phyloP scores from a whole-genome alignment of 2,888 invertebrate species.

The Steinernema carpocapsae region DNA sequence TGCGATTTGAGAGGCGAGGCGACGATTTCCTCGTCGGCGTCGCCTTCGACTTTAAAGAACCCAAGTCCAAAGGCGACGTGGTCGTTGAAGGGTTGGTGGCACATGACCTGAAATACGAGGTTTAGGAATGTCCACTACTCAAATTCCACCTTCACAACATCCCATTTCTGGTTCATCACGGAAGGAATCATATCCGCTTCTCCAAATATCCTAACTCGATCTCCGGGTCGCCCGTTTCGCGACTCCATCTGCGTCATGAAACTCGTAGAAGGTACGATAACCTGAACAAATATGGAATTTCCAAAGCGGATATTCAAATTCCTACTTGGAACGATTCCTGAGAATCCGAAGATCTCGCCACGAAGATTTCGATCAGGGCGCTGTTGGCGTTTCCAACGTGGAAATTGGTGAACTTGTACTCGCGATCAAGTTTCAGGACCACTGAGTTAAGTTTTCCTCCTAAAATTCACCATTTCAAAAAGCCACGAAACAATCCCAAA shows the following conservation, averaged over 20 bases:
- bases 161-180: neutral
- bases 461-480: neutral
- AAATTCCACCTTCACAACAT: slow-evolving; percentile 15
- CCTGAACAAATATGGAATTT: neutral
- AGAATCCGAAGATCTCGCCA: neutral
- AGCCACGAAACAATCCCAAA: neutral
- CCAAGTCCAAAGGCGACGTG: neutral
- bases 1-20: slow-evolving; percentile 13
- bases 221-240: neutral
- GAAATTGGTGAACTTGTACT: slow-evolving; percentile 27
- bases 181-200: neutral
- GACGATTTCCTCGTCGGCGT: neutral
- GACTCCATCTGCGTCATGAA: slow-evolving; percentile 23
- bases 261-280: slow-evolving; percentile 9
- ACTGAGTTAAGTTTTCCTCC: slow-evolving; percentile 7
- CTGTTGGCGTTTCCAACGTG: slow-evolving; percentile 21
- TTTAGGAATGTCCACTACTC: neutral
- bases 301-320: neutral
- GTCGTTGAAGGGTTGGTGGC: slow-evolving; percentile 13
- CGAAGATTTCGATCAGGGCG: slow-evolving; percentile 13
- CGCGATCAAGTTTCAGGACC: neutral
- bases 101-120: neutral
- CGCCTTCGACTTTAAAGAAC: slow-evolving; percentile 18
- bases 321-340: slow-evolving; percentile 4
- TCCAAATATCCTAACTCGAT: slow-evolving; percentile 3